Evolutionary conservation across 2,797 vertebrate genomes (phyloP), one percentile per base, ranked within the genome.

Genomic region (Acipenser transmontanus): DNA sequence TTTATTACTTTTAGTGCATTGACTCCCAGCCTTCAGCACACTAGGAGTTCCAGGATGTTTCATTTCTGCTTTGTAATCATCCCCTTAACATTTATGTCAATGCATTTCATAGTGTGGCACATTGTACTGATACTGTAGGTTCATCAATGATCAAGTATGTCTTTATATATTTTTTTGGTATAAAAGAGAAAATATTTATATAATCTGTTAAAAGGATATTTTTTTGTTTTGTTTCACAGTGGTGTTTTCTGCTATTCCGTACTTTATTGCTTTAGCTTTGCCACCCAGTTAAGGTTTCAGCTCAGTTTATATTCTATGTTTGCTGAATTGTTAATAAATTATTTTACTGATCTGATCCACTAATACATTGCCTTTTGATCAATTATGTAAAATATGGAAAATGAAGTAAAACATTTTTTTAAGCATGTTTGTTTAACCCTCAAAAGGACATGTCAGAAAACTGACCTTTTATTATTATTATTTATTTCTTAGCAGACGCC

Each of bases 61-160:
- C 51, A 75, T 65, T 74, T 74, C 65, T 68, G 50, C 60, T 12
- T 67, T 63, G 49, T 68, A 64, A 65, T 63, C 14, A 61, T 47
- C 61, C 34, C 57, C 34, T 67, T 54, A 71, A 68, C 64, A 61
- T 59, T 64, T 69, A 20, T 59, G 59, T 20, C 20, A 51, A 34
- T n/a, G 13, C 9, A 13, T 67, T 62, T 52, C 59, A 59, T 47
- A 34, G 12, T 62, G 34, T 34, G 34, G 34, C 34, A 34, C 4
- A 4, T 34, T 34, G 34, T 34, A 34, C 34, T 34, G 34, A 34
- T 34, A 34, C 34, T 4, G 2, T 34, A 34, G 34, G 34, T 34
- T 34, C 34, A 34, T 34, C 34, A 34, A 34, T 34, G 34, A 4
- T 34, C 34, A 17, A 17, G 2, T 34, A 4, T 34, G 4, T 34